Evolutionary conservation across 2,888 invertebrate species (phyloP), one percentile per base, ranked within the genome.

Genomic region (Drosophila crucigera): DNA sequence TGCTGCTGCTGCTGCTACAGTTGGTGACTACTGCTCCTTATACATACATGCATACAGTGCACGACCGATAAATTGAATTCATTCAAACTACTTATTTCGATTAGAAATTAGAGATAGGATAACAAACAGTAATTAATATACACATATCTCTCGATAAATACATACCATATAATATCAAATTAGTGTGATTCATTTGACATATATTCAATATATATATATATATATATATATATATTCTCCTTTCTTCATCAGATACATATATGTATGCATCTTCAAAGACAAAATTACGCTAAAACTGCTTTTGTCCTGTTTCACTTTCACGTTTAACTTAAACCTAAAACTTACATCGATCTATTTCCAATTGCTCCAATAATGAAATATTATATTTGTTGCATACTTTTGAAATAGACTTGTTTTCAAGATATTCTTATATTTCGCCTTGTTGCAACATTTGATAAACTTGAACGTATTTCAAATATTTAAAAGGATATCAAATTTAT

Each of bases 11-110:
- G 14, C 22, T 11, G 35, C 43, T 22, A 22, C 43, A 43, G 43
- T 22, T 43, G 43, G 43, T 6, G 22, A 14, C 43, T 22, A 22
- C 22, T 43, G 43, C 22, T 11, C 11, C 22, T 43, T 50, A 39
- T 68, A 41, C 56, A 30, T 41, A n/a, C 30, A 28, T 62, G 22
- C 35, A 25, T 41, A 60, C 49, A 59, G 58, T 43, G 16, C 30
- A 25, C 16, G 14, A 16, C 22, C 22, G 47, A 47, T 25, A 16
- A 47, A 25, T 47, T 22, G 47, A 16, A 47, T 47, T 16, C 22
- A 16, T 16, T 47, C 19, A n/a, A n/a, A n/a, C 10, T 5, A 1
- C 4, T 9, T 39, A 19, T 19, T 10, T n/a, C n/a, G 41, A n/a
- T 41, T 41, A 41, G n/a, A 41, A 41, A 41, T n/a, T 7, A 16